Conservation (phyloP, 2,797 vertebrate species). For the Scolopax bukidnonensis region DNA sequence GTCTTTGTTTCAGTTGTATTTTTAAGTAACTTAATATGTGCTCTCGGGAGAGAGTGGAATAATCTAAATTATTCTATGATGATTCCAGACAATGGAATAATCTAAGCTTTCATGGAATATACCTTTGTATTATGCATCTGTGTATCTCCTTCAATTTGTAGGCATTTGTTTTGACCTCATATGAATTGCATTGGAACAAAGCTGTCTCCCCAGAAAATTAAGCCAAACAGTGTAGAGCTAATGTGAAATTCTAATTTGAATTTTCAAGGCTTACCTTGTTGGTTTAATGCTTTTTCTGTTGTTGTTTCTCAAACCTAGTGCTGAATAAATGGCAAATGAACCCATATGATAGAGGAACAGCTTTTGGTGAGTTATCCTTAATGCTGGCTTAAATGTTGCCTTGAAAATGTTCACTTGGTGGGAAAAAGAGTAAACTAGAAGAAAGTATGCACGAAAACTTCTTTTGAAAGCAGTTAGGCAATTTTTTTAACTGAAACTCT, state of each 20-base stretch:
- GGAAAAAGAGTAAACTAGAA: not conserved
- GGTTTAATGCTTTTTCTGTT: not conserved
- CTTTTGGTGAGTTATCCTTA: conserved; percentile 88
- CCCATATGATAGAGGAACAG: conserved; percentile 93
- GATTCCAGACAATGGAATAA: too few species aligned
- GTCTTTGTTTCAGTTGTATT: not conserved
- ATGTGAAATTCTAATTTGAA: not conserved
- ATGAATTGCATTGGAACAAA: not conserved
- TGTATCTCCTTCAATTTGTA: not conserved
- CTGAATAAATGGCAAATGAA: conserved; percentile 99
- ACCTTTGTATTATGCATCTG: not conserved
- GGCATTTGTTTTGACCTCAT: not conserved
- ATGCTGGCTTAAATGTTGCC: not conserved
- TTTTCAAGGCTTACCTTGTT: not conserved
- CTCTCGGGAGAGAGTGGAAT: too few species aligned
- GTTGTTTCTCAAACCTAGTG: conserved; percentile 78
- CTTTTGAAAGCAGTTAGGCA: not conserved
- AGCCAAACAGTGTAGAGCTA: not conserved
- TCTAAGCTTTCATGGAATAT: not conserved
- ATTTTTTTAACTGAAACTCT: not conserved
- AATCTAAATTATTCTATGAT: too few species aligned
- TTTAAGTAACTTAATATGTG: not conserved
- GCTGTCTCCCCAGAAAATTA: not conserved
- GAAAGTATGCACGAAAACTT: not conserved
- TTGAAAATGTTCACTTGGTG: not conserved